These are phyloP conservation scores for Pyxicephalus adspersus DNA, from an alignment of 2,113 vertebrate species.

Conservation along the genomic window DNA sequence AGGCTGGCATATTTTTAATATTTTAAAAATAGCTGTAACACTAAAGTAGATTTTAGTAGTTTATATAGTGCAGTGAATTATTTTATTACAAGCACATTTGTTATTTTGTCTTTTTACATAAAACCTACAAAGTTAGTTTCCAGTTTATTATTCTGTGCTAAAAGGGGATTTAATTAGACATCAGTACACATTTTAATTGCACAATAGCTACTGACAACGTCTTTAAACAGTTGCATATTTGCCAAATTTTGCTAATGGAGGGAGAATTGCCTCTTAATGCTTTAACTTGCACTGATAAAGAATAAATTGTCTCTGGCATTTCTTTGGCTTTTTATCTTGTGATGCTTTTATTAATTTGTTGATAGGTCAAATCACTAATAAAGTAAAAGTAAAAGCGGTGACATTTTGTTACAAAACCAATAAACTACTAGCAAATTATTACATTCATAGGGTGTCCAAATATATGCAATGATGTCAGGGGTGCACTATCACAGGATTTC, in stretches of 20 bases:
- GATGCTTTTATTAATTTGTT: slow-evolving; percentile 64
- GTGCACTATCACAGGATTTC: too few relatives aligned
- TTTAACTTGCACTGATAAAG: slow-evolving; percentile 79
- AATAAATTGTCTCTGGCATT: slow-evolving; percentile 83
- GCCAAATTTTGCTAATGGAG: slow-evolving; percentile 88
- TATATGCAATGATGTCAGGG: too few relatives aligned
- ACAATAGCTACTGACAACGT: slow-evolving; percentile 88
- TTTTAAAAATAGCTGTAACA: too few relatives aligned
- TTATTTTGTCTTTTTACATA: slow-evolving; percentile 64
- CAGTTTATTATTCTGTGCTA: slow-evolving; percentile 80
- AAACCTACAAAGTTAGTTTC: slow-evolving; percentile 72
- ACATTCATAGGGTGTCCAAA: too few relatives aligned
- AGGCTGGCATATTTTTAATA: too few relatives aligned
- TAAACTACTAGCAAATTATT: too few relatives aligned
- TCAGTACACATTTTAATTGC: slow-evolving; percentile 91
- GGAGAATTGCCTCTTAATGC: slow-evolving; percentile 82
- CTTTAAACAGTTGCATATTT: slow-evolving; percentile 90
- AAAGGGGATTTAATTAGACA: slow-evolving; percentile 89
- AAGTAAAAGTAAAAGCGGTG: too few relatives aligned
- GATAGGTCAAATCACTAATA: not conserved
- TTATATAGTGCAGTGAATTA: slow-evolving; percentile 9
- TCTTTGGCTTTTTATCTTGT: slow-evolving; percentile 76
- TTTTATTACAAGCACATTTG: slow-evolving; percentile 29
- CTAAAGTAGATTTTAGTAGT: not conserved
- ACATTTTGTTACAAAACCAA: too few relatives aligned